Percentiles rank a stretch among this genome's conserved stretches.
Conservation (phyloP, 2,113 vertebrate species). For the Arizona elegans region DNA sequence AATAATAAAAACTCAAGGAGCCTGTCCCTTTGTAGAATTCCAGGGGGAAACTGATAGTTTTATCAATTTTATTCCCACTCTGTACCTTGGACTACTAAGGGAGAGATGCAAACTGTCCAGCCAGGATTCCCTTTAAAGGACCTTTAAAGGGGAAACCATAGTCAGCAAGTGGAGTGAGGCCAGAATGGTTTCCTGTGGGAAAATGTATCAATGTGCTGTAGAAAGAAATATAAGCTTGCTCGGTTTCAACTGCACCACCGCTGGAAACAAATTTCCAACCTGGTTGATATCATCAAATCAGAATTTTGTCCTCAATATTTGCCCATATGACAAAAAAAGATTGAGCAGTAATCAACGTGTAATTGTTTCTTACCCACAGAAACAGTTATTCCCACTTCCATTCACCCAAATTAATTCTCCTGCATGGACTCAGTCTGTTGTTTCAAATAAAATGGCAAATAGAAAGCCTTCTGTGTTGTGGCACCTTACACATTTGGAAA, state of each 20-base stretch:
- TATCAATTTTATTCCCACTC: background rate
- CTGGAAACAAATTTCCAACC: background rate
- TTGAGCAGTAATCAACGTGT: background rate
- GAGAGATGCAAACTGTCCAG: background rate
- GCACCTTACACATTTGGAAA: background rate
- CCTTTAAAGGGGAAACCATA: background rate
- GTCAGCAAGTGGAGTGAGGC: background rate
- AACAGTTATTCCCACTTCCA: background rate
- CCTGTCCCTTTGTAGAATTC: background rate
- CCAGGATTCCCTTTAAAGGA: background rate
- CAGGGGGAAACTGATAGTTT: background rate
- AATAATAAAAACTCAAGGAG: background rate
- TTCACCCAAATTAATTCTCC: background rate
- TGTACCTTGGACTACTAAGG: background rate
- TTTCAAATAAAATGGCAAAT: background rate
- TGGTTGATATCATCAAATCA: background rate
- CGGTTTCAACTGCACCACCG: background rate
- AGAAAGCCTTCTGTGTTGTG: background rate
- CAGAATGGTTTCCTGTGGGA: background rate
- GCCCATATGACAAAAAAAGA: background rate
- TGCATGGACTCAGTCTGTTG: background rate
- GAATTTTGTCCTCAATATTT: background rate
- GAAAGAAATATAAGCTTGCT: background rate
- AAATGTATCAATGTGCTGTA: background rate
- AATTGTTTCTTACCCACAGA: background rate